These are phyloP conservation scores for Aurelia sp. DNA, from an alignment of 30 jellyfish, hydroid and myxozoan species.

Conservation along the genomic window DNA sequence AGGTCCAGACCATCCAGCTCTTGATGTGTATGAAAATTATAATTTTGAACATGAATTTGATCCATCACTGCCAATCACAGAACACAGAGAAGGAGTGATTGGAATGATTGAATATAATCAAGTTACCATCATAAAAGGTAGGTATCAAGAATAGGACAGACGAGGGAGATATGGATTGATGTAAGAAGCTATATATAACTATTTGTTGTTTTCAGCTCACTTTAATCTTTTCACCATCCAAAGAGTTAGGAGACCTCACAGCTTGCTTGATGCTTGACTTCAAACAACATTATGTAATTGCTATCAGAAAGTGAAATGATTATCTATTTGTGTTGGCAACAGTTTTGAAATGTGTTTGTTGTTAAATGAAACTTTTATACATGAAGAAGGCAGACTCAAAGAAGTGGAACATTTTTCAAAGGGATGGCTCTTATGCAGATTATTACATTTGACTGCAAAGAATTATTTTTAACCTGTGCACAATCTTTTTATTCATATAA, in stretches of 20 bases:
- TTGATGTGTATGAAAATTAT: constrained; percentile 93
- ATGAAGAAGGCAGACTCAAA: too few relatives aligned
- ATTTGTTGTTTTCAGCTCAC: background rate
- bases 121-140: constrained; percentile 96
- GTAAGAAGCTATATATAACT: background rate
- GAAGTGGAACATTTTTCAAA: too few relatives aligned
- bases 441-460: too few relatives aligned
- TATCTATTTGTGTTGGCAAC: too few relatives aligned
- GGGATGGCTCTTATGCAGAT: too few relatives aligned
- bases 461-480: too few relatives aligned
- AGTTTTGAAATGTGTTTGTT: too few relatives aligned
- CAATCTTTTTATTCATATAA: too few relatives aligned
- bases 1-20: constrained; percentile 71
- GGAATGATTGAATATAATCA: constrained; percentile 90
- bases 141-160: background rate
- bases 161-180: background rate
- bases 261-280: too few relatives aligned
- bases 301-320: too few relatives aligned
- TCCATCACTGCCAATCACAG: constrained; percentile 86
- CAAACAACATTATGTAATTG: too few relatives aligned
- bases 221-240: background rate
- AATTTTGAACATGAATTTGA: constrained; percentile 86
- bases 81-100: constrained; percentile 72
- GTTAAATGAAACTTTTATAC: too few relatives aligned
- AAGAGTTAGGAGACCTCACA: background rate